Conservation (phyloP, 2,888 invertebrate species). For the Odontomyia ornata region DNA sequence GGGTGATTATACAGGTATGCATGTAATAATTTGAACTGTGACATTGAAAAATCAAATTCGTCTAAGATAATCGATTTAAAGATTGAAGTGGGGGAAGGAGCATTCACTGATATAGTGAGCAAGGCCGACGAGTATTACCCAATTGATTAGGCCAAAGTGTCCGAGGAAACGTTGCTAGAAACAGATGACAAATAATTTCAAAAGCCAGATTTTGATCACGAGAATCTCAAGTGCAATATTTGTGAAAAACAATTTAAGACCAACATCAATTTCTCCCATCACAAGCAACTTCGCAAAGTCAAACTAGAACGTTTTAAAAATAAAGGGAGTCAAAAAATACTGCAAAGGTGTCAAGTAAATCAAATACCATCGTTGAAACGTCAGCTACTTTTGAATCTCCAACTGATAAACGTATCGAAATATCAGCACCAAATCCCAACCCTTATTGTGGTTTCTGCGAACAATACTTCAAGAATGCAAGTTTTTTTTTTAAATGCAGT, state of each 20-base stretch:
- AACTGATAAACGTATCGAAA: background rate
- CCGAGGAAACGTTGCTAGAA: background rate
- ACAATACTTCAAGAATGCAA: background rate
- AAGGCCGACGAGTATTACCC: background rate
- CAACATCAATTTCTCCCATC: background rate
- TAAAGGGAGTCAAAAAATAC: too few relatives aligned
- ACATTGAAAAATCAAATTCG: background rate
- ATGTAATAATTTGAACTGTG: conserved; percentile 47
- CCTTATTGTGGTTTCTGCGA: conserved; percentile 1
- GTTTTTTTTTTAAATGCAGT: background rate
- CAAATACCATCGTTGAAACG: too few relatives aligned
- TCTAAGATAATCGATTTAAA: background rate
- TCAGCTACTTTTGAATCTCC: too few relatives aligned
- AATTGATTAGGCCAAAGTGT: conserved; percentile 24
- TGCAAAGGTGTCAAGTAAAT: too few relatives aligned
- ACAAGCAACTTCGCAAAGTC: background rate
- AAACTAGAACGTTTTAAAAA: too few relatives aligned
- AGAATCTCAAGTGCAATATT: background rate
- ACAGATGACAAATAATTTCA: background rate
- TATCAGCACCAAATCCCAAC: background rate
- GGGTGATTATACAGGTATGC: conserved; percentile 48
- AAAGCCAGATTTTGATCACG: conserved; percentile 39
- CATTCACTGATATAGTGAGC: conserved; percentile 13
- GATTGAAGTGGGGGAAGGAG: conserved; percentile 41
- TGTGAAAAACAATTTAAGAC: background rate